Percentiles rank a stretch among this genome's conserved stretches.
Evolutionary conservation across 2,113 vertebrate species (phyloP).

Genomic region (Piprites chloris): DNA sequence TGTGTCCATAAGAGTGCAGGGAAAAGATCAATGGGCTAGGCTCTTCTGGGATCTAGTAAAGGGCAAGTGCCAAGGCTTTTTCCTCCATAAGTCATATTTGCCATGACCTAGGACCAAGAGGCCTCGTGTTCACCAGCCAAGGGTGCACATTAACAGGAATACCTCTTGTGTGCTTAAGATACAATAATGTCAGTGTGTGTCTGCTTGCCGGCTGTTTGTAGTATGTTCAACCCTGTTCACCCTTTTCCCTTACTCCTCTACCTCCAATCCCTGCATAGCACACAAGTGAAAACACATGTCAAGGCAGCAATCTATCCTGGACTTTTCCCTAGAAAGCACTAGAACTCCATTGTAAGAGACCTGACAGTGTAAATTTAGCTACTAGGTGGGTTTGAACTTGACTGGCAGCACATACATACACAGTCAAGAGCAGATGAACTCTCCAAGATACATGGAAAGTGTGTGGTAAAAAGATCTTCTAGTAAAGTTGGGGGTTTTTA

Average conservation of each 20-base stretch:
- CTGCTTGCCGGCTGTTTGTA: not conserved
- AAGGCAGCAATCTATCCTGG: not conserved
- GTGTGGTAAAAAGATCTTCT: not conserved
- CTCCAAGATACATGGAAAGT: not conserved
- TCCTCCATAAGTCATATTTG: not conserved
- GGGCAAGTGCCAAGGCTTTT: not conserved
- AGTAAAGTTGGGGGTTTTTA: not conserved
- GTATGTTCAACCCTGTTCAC: not conserved
- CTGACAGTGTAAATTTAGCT: not conserved
- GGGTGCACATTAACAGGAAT: not conserved
- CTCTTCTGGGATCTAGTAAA: not conserved
- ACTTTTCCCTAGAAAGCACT: not conserved
- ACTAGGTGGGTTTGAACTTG: not conserved
- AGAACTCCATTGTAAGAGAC: not conserved
- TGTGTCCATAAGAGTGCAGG: not conserved
- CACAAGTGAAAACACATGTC: not conserved
- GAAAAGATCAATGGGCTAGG: not conserved
- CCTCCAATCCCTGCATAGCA: not conserved
- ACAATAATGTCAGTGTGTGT: not conserved
- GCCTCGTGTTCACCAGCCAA: accelerated
- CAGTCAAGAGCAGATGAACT: not conserved
- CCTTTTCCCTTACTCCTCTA: not conserved
- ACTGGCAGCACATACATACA: accelerated
- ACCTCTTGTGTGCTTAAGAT: not conserved
- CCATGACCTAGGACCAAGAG: accelerated